Conservation (phyloP, 1,140 invertebrate species). For the Leucophenga varia region DNA sequence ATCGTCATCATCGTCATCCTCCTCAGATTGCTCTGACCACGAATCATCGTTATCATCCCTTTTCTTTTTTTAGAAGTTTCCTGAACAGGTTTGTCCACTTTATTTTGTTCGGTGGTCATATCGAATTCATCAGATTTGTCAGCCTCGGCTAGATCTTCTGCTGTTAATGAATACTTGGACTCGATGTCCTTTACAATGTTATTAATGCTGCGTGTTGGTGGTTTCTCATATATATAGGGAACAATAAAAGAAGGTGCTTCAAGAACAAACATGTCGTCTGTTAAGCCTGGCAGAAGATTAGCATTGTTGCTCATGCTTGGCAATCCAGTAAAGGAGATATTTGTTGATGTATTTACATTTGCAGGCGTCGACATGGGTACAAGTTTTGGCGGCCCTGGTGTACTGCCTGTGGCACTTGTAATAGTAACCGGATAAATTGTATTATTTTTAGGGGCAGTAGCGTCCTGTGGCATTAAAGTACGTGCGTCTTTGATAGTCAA, state of each 20-base stretch:
- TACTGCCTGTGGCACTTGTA: slow-evolving; percentile 45
- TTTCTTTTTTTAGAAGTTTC: slow-evolving; percentile 51
- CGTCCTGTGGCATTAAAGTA: slow-evolving; percentile 46
- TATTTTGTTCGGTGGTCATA: slow-evolving; percentile 52
- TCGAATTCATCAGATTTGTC: slow-evolving; percentile 54
- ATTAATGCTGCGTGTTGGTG: slow-evolving; percentile 74
- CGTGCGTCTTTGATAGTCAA: slow-evolving; percentile 53
- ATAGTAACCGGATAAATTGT: slow-evolving; percentile 46
- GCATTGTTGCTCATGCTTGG: slow-evolving; percentile 54
- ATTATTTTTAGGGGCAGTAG: slow-evolving; percentile 10
- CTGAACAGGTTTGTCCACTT: slow-evolving; percentile 39
- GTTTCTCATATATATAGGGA: slow-evolving; percentile 90
- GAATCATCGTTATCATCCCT: slow-evolving; percentile 52
- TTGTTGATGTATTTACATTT: slow-evolving; percentile 35
- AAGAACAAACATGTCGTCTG: slow-evolving; percentile 87
- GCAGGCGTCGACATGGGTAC: slow-evolving; percentile 34
- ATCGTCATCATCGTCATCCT: slow-evolving; percentile 61
- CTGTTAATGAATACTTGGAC: slow-evolving; percentile 64
- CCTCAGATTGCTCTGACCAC: slow-evolving; percentile 57
- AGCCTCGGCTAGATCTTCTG: slow-evolving; percentile 57
- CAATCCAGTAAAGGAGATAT: slow-evolving; percentile 32
- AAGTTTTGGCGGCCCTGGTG: slow-evolving; percentile 36
- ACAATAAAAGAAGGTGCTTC: slow-evolving; percentile 90
- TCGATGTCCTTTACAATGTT: slow-evolving; percentile 71
- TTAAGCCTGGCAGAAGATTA: slow-evolving; percentile 73